phyloP scores from a whole-genome alignment of 2,113 vertebrate genomes.

The Dasyprocta punctata region DNA sequence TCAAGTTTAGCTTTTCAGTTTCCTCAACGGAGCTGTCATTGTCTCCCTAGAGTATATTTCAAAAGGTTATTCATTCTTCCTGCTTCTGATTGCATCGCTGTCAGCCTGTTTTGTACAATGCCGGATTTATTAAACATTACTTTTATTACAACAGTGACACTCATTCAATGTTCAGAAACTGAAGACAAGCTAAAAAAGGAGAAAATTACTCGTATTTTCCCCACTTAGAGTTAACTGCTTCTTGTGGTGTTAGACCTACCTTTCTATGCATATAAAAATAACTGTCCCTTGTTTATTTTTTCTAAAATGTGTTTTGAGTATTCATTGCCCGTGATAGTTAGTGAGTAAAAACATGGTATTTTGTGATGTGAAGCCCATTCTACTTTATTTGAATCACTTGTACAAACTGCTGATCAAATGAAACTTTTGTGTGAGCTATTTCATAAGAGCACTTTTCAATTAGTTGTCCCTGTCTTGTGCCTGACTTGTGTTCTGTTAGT shows the following conservation, averaged over 20 bases:
- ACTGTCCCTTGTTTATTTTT: not conserved
- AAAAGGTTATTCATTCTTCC: not conserved
- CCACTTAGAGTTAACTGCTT: not conserved
- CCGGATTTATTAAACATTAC: not conserved
- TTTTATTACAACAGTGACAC: not conserved
- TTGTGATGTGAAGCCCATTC: not conserved
- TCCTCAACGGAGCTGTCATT: not conserved
- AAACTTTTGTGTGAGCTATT: not conserved
- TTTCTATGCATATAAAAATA: not conserved
- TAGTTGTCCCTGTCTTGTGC: not conserved
- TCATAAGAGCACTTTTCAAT: not conserved
- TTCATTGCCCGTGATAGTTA: not conserved
- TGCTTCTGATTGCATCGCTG: not conserved
- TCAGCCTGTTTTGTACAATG: not conserved
- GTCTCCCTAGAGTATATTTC: not conserved
- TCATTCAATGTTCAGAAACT: not conserved
- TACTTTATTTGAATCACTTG: not conserved
- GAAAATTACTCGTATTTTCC: not conserved
- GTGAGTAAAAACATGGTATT: not conserved
- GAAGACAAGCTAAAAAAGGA: not conserved
- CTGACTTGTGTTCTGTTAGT: not conserved
- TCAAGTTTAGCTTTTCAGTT: not conserved
- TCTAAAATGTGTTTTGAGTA: not conserved
- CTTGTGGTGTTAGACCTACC: not conserved
- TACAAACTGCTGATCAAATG: not conserved